Evolutionary conservation across 2,888 invertebrate species (phyloP), one percentile per base, ranked within the genome.

Genomic region (Luperina nickerlii): DNA sequence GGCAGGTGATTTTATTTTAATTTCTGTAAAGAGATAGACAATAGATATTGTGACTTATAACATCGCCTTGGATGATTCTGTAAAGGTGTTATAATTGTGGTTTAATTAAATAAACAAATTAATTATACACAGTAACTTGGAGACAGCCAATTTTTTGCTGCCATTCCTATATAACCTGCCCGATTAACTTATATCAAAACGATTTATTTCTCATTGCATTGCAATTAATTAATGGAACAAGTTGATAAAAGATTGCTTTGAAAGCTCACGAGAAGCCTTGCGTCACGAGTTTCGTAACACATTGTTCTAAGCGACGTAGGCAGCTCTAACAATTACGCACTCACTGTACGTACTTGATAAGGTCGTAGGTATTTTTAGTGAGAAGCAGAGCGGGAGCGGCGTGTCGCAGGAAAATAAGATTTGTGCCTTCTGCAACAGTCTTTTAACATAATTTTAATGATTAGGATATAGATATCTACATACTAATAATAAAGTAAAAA

Each of bases 281-380:
- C 91, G 84, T 86, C 88, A 91, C 71, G 71, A 84, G 79, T 89
- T 91, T 89, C 88, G 85, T 87, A 84, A 88, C 75, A 86, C 90
- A 91, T 91, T 91, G 91, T 91, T 91, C 85, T 77, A 74, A 78
- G 81, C 73, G 51, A 73, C 74, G 87, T 87, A 83, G 84, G 85
- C 63, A 78, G 85, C 78, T 83, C 79, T 73, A 71, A 77, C 79
- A 77, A 88, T 88, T 76, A 82, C 77, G 83, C 72, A 83, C 69
- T 67, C 63, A 38, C 67, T 86, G 60, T 80, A 75, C 65, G 78
- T 78, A 74, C 71, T n/a, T 38, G 63, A 18, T 70, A 60, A 78
- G 74, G 68, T 27, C 68, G 38, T 45, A 38, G 6, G 38, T 38
- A 0, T 0, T 51, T 68, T 77, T 3, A n/a, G 4, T 63, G 51